These are phyloP conservation scores for Lates calcarifer DNA, from an alignment of 2,113 vertebrate species.

Conservation along the genomic window DNA sequence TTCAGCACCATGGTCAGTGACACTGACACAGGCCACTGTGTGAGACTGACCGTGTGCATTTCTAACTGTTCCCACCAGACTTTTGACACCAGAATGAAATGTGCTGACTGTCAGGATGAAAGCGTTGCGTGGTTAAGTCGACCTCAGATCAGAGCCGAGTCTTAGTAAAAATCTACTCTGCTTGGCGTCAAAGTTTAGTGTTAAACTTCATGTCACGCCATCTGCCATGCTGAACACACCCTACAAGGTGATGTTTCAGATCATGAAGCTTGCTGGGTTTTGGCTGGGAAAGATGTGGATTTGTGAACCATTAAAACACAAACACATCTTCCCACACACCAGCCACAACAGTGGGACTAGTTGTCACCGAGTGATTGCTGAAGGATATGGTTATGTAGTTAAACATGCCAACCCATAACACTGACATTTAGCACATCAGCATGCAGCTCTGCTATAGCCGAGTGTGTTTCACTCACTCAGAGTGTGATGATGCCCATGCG, in stretches of 20 bases:
- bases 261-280: neutral
- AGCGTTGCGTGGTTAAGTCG: neutral
- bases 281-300: neutral
- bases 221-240: neutral
- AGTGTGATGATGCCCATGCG: constrained; percentile 10
- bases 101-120: neutral
- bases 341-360: neutral
- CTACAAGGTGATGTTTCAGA: neutral
- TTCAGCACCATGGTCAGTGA: constrained; percentile 85
- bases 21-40: constrained; percentile 26
- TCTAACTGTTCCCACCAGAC: neutral
- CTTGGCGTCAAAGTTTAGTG: constrained; percentile 1
- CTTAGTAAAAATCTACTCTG: neutral
- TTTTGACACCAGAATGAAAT: neutral
- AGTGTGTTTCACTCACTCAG: constrained; percentile 13
- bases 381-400: constrained; percentile 5
- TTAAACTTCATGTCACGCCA: neutral
- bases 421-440: neutral
- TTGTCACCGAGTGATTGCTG: neutral
- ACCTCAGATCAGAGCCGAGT: constrained; percentile 8
- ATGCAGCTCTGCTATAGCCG: constrained; percentile 5
- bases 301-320: neutral
- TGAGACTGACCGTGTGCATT: neutral
- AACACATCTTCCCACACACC: neutral
- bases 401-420: neutral